A percentile compares a stretch with the other conserved stretches of the same genome.
Conservation (phyloP, 2,797 vertebrate species). For the Acipenser ruthenus region DNA sequence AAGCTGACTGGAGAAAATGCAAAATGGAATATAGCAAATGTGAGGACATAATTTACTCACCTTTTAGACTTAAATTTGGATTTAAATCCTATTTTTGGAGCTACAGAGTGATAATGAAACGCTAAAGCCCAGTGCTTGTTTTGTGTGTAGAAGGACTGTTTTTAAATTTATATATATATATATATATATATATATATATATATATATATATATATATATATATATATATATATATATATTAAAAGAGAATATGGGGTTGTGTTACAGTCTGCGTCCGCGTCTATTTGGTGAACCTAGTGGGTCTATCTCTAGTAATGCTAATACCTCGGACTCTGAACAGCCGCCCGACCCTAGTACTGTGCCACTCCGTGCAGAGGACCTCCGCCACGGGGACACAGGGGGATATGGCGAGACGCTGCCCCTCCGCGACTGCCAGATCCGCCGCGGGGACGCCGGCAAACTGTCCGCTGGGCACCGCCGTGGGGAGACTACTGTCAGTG, state of each 20-base stretch:
- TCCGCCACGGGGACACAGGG: slow-evolving; percentile 56
- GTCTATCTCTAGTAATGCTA: slow-evolving; percentile 46
- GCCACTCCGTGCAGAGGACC: slow-evolving; percentile 50
- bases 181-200: too few relatives aligned
- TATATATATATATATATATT: slow-evolving; percentile 23
- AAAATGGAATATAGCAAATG: slow-evolving; percentile 77
- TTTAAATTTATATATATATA: slow-evolving; percentile 29
- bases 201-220: too few relatives aligned
- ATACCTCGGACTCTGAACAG: slow-evolving; percentile 65
- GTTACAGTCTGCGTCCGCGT: slow-evolving; percentile 87
- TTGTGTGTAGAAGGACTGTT: slow-evolving; percentile 29
- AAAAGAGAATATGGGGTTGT: slow-evolving; percentile 81
- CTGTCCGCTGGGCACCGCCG: slow-evolving; percentile 52
- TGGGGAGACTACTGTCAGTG: slow-evolving; percentile 56
- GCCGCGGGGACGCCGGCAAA: slow-evolving; percentile 56
- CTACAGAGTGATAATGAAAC: slow-evolving; percentile 49
- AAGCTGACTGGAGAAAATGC: slow-evolving; percentile 56
- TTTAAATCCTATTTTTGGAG: slow-evolving; percentile 40
- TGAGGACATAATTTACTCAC: slow-evolving; percentile 63
- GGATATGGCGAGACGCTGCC: slow-evolving; percentile 55
- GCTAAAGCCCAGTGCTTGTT: slow-evolving; percentile 32
- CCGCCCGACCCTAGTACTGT: slow-evolving; percentile 49
- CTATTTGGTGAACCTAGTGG: slow-evolving; percentile 82
- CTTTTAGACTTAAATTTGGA: slow-evolving; percentile 45
- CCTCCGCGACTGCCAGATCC: slow-evolving; percentile 37